Conservation (phyloP, 2,113 vertebrate genomes). For the Gopherus flavomarginatus region DNA sequence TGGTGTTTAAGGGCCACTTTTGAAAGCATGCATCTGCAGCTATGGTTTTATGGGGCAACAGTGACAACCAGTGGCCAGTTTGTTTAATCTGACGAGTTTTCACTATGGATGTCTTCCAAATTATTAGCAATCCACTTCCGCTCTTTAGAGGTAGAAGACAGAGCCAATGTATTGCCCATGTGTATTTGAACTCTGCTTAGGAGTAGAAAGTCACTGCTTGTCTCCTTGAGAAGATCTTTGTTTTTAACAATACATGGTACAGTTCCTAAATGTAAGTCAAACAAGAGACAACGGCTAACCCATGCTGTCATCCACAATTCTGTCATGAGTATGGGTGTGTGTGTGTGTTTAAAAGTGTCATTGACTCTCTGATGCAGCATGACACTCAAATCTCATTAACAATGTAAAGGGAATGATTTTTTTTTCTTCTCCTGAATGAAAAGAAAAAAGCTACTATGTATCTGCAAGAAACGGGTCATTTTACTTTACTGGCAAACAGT, state of each 20-base stretch:
- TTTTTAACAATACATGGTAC: neutral
- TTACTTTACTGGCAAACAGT: neutral
- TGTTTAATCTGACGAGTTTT: neutral
- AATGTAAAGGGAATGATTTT: neutral
- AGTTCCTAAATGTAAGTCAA: neutral
- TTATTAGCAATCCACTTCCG: neutral
- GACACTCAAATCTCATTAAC: neutral
- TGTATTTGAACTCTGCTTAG: neutral
- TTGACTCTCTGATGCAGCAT: neutral
- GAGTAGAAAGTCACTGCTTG: neutral
- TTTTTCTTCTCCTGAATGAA: neutral
- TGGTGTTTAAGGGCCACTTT: neutral
- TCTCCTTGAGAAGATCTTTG: neutral
- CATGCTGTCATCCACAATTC: neutral
- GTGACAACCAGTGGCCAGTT: slow-evolving; percentile 81
- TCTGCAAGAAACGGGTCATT: neutral
- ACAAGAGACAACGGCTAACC: neutral
- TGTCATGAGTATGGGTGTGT: neutral
- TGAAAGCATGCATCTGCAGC: neutral
- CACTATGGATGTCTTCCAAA: neutral
- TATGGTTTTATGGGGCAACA: slow-evolving; percentile 76
- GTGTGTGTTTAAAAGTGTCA: neutral
- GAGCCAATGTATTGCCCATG: neutral
- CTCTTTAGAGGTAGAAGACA: neutral
- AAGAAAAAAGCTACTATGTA: neutral